Conservation (phyloP, 2,113 vertebrate genomes). For the Polypterus senegalus region DNA sequence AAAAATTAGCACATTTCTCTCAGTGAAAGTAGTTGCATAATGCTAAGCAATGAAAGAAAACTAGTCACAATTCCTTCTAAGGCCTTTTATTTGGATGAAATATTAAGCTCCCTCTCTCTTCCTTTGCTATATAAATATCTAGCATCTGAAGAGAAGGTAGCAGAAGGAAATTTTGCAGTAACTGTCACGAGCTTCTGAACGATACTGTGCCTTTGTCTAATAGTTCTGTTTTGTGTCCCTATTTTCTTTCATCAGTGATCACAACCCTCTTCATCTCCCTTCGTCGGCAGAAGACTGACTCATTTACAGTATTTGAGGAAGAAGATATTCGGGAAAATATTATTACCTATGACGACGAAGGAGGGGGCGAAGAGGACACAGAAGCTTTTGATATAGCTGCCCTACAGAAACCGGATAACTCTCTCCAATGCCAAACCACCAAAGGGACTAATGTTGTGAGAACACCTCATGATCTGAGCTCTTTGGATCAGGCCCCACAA, state of each 20-base stretch:
- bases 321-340: constrained; percentile 81
- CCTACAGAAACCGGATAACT: constrained; percentile 53
- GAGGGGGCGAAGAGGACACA: constrained; percentile 78
- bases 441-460: not conserved
- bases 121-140: not conserved
- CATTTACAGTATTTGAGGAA: constrained; percentile 68
- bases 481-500: not conserved
- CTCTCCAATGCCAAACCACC: not conserved
- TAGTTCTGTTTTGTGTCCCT: not conserved
- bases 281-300: constrained; percentile 69
- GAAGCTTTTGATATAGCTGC: constrained; percentile 82
- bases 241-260: constrained; percentile 27
- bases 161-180: too few relatives aligned
- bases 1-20: too few relatives aligned
- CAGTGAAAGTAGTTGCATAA: too few relatives aligned
- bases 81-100: not conserved
- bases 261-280: constrained; percentile 63
- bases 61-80: not conserved
- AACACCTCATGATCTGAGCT: not conserved
- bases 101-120: not conserved
- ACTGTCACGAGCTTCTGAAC: too few relatives aligned
- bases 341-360: constrained; percentile 79
- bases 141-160: too few relatives aligned
- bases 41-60: too few relatives aligned
- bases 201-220: too few relatives aligned